phyloP scores from a whole-genome alignment of 2,888 invertebrate species.

The Pristionchus mayeri region DNA sequence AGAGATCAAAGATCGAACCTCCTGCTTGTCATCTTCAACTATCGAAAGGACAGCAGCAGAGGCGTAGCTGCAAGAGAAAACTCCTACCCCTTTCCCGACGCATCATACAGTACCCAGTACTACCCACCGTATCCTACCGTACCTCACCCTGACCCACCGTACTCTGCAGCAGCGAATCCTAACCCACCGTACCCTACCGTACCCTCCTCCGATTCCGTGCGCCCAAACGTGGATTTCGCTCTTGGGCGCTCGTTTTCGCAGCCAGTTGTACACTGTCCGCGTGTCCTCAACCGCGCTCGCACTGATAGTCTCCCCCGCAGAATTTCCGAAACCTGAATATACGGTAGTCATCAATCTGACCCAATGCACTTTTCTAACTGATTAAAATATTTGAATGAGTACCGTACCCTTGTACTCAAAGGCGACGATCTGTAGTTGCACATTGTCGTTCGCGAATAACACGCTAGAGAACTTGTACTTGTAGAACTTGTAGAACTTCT shows the following conservation, averaged over 20 bases:
- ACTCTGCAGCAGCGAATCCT: background rate
- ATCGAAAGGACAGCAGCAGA: background rate
- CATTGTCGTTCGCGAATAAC: too few relatives aligned
- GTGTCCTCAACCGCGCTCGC: constrained; percentile 4
- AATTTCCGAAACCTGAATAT: background rate
- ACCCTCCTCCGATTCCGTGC: background rate
- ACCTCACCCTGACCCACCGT: too few relatives aligned
- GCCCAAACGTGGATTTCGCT: constrained; percentile 20
- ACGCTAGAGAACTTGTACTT: too few relatives aligned
- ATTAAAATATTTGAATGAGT: too few relatives aligned
- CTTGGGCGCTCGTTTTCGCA: background rate
- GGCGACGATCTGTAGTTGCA: constrained; percentile 28
- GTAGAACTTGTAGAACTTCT: too few relatives aligned
- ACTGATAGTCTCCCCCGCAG: background rate
- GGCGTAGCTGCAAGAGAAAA: background rate
- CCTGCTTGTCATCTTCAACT: too few relatives aligned
- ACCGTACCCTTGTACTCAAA: constrained; percentile 28
- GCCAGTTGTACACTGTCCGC: constrained; percentile 10
- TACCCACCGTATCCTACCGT: too few relatives aligned
- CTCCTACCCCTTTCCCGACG: background rate
- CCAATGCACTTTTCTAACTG: too few relatives aligned
- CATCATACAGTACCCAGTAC: too few relatives aligned
- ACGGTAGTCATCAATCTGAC: too few relatives aligned
- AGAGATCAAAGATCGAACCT: too few relatives aligned
- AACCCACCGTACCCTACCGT: background rate